Conservation (phyloP, 2,888 invertebrate species). For the Adineta ricciae region DNA sequence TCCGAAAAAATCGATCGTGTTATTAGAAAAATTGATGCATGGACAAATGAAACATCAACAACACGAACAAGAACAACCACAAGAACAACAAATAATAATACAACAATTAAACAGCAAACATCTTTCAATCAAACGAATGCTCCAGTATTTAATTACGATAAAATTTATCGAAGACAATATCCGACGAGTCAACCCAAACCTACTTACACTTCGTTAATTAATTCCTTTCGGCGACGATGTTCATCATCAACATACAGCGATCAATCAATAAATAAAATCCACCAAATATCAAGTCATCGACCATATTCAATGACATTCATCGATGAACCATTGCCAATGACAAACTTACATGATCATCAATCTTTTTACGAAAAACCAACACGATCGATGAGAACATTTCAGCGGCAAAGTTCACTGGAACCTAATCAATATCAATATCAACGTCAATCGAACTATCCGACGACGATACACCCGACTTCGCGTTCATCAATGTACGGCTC, state of each 20-base stretch:
- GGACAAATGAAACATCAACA: not conserved
- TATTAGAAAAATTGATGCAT: not conserved
- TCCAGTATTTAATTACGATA: conserved; percentile 8
- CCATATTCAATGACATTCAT: not conserved
- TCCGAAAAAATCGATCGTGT: not conserved
- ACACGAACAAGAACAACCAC: no score
- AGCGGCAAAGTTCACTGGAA: not conserved
- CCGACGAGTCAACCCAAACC: not conserved
- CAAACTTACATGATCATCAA: not conserved
- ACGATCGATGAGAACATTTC: not conserved
- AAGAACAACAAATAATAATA: not conserved
- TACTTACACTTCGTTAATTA: not conserved
- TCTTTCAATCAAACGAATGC: conserved; percentile 15
- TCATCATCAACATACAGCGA: not conserved
- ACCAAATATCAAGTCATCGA: not conserved
- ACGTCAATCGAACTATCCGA: not conserved
- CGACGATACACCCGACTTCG: not conserved
- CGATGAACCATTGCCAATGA: not conserved
- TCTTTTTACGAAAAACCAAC: not conserved
- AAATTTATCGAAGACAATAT: not conserved
- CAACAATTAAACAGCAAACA: not conserved
- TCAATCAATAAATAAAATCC: not conserved
- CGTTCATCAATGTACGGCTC: not conserved
- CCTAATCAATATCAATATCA: not conserved
- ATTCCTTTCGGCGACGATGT: not conserved